Conservation (phyloP, 2,113 vertebrate genomes). For the Pagrus major region DNA sequence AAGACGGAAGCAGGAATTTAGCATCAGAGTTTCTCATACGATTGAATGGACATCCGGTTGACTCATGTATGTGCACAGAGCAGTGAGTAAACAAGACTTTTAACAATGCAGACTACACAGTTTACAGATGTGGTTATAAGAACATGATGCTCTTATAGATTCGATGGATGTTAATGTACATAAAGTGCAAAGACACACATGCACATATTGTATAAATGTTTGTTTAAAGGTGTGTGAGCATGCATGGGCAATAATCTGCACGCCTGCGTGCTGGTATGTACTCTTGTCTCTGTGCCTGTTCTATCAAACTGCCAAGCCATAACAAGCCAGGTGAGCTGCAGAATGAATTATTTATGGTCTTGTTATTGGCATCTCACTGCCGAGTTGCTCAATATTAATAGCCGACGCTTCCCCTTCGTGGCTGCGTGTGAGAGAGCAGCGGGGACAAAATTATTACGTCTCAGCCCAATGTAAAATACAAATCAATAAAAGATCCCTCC, state of each 20-base stretch:
- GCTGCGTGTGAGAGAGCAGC: slow-evolving; percentile 23
- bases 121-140: not conserved
- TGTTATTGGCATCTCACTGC: slow-evolving; percentile 54
- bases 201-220: slow-evolving; percentile 3
- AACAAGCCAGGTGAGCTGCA: slow-evolving; percentile 66
- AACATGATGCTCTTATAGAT: not conserved
- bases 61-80: too few species aligned
- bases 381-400: slow-evolving; percentile 65
- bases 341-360: slow-evolving; percentile 57
- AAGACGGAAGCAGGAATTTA: not conserved
- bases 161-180: not conserved
- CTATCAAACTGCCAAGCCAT: slow-evolving; percentile 43
- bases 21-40: too few species aligned
- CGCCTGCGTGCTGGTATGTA: slow-evolving; percentile 43
- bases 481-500: slow-evolving; percentile 24
- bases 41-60: too few species aligned
- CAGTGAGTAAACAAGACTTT: too few species aligned
- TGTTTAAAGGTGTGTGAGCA: not conserved
- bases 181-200: not conserved
- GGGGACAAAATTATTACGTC: slow-evolving; percentile 28
- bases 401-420: slow-evolving; percentile 40
- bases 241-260: slow-evolving; percentile 16
- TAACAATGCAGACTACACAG: too few species aligned
- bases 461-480: slow-evolving; percentile 47
- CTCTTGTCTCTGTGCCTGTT: slow-evolving; percentile 34